Evolutionary conservation across 2,113 vertebrate genomes (phyloP).

Genomic region (Xiphophorus couchianus): DNA sequence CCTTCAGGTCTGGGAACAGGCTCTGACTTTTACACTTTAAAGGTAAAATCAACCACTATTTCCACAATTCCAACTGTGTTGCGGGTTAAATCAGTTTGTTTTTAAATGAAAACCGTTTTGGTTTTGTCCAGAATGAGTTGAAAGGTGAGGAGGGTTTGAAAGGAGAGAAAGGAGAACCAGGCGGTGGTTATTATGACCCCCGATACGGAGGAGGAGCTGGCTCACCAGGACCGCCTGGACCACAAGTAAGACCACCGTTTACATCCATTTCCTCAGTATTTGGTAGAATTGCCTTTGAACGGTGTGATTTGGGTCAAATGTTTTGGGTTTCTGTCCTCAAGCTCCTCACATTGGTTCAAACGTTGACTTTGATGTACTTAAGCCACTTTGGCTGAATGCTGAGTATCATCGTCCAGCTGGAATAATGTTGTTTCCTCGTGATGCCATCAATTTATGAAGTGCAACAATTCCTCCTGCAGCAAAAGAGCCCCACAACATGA

Average conservation of each 20-base stretch:
- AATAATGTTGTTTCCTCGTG: too few relatives aligned
- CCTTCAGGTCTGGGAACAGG: slow-evolving; percentile 51
- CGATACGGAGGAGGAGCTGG: slow-evolving; percentile 69
- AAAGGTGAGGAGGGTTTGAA: slow-evolving; percentile 82
- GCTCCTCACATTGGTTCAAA: too few relatives aligned
- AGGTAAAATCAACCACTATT: slow-evolving; percentile 45
- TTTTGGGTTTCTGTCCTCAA: too few relatives aligned
- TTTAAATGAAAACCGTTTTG: not conserved
- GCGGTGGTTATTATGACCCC: slow-evolving; percentile 66
- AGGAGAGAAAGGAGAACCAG: slow-evolving; percentile 78
- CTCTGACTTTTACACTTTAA: slow-evolving; percentile 67
- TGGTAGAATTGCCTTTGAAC: too few relatives aligned
- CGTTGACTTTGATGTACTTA: too few relatives aligned
- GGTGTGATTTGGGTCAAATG: too few relatives aligned
- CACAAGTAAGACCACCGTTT: slow-evolving; percentile 59
- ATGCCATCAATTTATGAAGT: too few relatives aligned
- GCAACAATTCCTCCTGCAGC: too few relatives aligned
- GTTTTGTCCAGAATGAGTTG: slow-evolving; percentile 73
- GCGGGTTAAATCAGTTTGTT: not conserved
- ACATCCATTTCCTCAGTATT: too few relatives aligned
- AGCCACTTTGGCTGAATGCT: too few relatives aligned
- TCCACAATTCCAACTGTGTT: not conserved
- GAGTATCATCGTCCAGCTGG: too few relatives aligned
- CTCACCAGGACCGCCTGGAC: slow-evolving; percentile 77
- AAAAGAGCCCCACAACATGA: too few relatives aligned